Conservation (phyloP, 64 coral and sea anemone species). For the Cladopsammia gracilis region DNA sequence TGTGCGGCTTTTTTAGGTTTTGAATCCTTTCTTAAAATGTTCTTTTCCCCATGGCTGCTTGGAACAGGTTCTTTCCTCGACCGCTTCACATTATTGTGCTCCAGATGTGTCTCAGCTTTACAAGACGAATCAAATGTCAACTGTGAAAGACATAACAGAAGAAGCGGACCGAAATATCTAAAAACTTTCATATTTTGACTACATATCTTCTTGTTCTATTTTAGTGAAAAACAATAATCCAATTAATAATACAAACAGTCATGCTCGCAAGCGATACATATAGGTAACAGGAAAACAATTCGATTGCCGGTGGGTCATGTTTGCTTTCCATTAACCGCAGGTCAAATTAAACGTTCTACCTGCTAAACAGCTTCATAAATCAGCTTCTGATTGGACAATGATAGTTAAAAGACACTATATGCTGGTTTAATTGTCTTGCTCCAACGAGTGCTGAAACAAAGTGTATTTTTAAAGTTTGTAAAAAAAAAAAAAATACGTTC, state of each 20-base stretch:
- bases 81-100: background rate
- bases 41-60: background rate
- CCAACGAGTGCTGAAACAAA: background rate
- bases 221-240: conserved; percentile 3
- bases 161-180: conserved; percentile 30
- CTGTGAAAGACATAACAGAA: conserved; percentile 10
- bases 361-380: background rate
- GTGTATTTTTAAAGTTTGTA: background rate
- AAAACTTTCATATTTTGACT: conserved; percentile 79
- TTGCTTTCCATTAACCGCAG: background rate
- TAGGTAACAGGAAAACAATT: conserved; percentile 61
- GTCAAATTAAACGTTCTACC: background rate
- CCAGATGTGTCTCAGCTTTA: background rate
- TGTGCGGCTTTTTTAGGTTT: background rate
- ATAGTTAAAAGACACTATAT: background rate
- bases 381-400: conserved; percentile 5
- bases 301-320: conserved; percentile 7
- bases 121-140: background rate
- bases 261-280: background rate
- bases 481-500: background rate
- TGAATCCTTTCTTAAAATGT: background rate
- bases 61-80: background rate
- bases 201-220: conserved; percentile 49
- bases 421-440: conserved; percentile 16
- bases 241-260: conserved; percentile 63